Base-by-base conservation (phyloP, 2,113 vertebrate species). In the Spheniscus mendiculus region DNA sequence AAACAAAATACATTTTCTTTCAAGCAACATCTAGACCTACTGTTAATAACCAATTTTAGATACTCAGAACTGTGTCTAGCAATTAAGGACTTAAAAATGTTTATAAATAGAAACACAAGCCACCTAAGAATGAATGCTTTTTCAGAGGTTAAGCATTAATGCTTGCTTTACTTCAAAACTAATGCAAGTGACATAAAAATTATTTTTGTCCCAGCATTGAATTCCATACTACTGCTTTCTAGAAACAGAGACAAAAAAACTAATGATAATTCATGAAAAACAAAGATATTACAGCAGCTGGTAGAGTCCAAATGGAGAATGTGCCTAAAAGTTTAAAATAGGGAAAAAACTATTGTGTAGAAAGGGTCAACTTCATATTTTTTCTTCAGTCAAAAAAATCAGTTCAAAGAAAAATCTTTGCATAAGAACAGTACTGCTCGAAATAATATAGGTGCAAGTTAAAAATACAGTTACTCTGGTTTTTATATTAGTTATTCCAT, bases 1-100 rank as follows among this genome's bases (percentile, higher is more conserved):
- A 92, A 92, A 92, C 69, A 95, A 89, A 90, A 81, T 38, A 3
- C 1, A 42, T 92, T 87, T 95, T 92, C 45, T 89, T 87, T 91
- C 44, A 89, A 85, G 30, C 44, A 87, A 69, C 32, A 77, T 77
- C 49, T 87, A 91, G 92, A 79, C 27, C 12, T 71, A 61, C 44
- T 67, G 32, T 50, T 93, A 94, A 19, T 15, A 90, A 77, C 18
- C 5, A 1, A 90, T 81, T 95, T 92, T 63, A 83, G 50, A 84
- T 42, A 69, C 10, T 45, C 2, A 1, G 42, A 79, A 89, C n/a
- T 29, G 4, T 47, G 58, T 53, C 30, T 58, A 83, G 12, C 6
- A 5, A 87, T 78, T 70, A 61, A 83, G 59, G 32, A 61, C 66
- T 86, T 76, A 5, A 29, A 78, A 58, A 45, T 6, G 1, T 84